phyloP scores from a whole-genome alignment of 2,888 invertebrate genomes.

The Eilema caniola region DNA sequence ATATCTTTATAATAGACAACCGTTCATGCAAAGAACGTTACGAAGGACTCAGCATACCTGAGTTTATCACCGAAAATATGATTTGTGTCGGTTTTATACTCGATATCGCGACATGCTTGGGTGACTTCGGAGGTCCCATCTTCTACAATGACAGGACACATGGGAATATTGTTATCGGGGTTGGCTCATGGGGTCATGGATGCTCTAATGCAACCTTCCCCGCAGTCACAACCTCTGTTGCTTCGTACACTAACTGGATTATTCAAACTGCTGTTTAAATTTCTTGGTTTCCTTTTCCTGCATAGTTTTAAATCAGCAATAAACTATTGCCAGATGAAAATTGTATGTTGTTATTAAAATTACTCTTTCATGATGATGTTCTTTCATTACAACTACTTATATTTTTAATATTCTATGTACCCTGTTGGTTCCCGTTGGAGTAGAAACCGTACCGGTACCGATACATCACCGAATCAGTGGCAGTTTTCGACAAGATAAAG shows the following conservation, averaged over 20 bases:
- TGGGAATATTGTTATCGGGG: conserved; percentile 68
- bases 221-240: conserved; percentile 77
- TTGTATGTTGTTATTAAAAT: neutral
- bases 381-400: neutral
- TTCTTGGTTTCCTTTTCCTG: neutral
- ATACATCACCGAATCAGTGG: no score
- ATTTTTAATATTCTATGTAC: no score
- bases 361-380: neutral
- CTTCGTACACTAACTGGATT: conserved; percentile 64
- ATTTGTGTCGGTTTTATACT: conserved; percentile 61
- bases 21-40: conserved; percentile 26
- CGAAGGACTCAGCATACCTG: conserved; percentile 19
- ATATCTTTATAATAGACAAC: conserved; percentile 23
- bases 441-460: no score
- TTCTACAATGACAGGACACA: conserved; percentile 44
- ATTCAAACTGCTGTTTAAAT: conserved; percentile 38
- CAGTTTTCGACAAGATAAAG: no score
- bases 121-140: conserved; percentile 75
- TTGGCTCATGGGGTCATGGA: conserved; percentile 80
- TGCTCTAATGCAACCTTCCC: conserved; percentile 75
- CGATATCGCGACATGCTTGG: conserved; percentile 53
- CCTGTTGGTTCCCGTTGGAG: no score
- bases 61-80: conserved; percentile 61
- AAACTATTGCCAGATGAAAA: neutral
- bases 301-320: neutral